Evolutionary conservation across 2,113 vertebrate genomes (phyloP).

Genomic region (Ciconia boyciana): DNA sequence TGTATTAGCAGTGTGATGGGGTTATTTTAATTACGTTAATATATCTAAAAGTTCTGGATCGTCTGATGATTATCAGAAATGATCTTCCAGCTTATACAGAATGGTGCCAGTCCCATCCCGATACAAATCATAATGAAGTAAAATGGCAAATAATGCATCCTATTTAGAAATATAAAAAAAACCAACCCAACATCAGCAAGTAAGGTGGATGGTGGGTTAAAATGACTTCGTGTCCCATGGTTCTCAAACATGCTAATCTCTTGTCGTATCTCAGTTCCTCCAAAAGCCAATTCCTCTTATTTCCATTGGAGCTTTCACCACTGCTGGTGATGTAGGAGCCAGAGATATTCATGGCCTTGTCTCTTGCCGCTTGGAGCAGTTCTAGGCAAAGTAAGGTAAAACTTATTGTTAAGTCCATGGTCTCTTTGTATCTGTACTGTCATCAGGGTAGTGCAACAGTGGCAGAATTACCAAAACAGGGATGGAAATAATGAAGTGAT

Average conservation of each 20-base stretch:
- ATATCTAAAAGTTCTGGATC: neutral
- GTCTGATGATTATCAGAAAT: neutral
- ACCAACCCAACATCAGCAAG: neutral
- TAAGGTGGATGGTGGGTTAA: neutral
- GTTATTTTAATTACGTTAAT: neutral
- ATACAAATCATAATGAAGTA: neutral
- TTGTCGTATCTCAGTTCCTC: neutral
- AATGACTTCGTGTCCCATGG: neutral
- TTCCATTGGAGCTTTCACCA: neutral
- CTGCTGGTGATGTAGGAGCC: neutral
- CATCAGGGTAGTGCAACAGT: neutral
- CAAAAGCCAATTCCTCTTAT: neutral
- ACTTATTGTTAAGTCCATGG: neutral
- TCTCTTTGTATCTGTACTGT: neutral
- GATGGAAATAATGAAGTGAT: neutral
- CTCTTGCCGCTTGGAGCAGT: neutral
- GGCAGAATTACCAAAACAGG: accelerated
- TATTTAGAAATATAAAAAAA: neutral
- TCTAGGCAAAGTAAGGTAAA: neutral
- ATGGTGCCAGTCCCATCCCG: neutral
- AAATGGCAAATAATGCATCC: neutral
- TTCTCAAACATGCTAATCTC: neutral
- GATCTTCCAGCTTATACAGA: neutral
- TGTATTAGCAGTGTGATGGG: neutral
- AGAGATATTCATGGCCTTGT: neutral